A percentile compares a stretch with the other conserved stretches of the same genome.
Evolutionary conservation across 2,888 invertebrate species (phyloP).

Genomic region (Stenichneumon culpator): DNA sequence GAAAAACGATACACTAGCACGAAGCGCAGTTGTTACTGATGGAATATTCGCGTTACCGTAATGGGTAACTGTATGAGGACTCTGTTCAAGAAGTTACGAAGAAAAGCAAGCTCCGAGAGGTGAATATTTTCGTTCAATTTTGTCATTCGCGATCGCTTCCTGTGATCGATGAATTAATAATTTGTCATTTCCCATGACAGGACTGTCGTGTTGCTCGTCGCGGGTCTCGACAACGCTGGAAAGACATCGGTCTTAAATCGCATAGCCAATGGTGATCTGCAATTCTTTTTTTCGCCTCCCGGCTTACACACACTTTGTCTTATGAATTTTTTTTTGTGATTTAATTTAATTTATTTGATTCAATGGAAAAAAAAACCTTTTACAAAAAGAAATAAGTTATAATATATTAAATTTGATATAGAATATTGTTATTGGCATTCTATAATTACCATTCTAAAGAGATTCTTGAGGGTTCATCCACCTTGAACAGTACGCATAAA

Average conservation of each 20-base stretch:
- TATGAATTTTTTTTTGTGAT: constrained; percentile 16
- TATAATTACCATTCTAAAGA: too few species aligned
- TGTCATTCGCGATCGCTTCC: background rate
- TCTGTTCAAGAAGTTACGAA: constrained; percentile 73
- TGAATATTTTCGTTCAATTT: constrained; percentile 53
- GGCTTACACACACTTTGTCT: background rate
- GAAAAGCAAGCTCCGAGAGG: constrained; percentile 73
- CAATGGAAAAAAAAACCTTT: too few species aligned
- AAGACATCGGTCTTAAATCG: constrained; percentile 93
- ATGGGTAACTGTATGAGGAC: constrained; percentile 79
- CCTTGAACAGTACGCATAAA: too few species aligned
- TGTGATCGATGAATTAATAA: background rate
- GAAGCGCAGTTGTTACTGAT: constrained; percentile 9
- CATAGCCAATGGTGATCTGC: constrained; percentile 87
- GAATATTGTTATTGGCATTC: too few species aligned
- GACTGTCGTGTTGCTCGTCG: constrained; percentile 92
- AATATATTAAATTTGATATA: too few species aligned
- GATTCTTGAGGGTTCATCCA: too few species aligned
- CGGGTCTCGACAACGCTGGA: constrained; percentile 97
- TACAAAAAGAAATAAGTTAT: too few species aligned
- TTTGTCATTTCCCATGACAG: constrained; percentile 79
- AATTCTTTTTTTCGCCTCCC: background rate
- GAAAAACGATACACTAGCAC: constrained; percentile 25
- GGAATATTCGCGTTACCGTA: constrained; percentile 47
- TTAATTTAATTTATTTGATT: constrained; percentile 8